Evolutionary conservation across 2,797 vertebrate genomes (phyloP), one percentile per base, ranked within the genome.

Genomic region (Enteromius anoplus): DNA sequence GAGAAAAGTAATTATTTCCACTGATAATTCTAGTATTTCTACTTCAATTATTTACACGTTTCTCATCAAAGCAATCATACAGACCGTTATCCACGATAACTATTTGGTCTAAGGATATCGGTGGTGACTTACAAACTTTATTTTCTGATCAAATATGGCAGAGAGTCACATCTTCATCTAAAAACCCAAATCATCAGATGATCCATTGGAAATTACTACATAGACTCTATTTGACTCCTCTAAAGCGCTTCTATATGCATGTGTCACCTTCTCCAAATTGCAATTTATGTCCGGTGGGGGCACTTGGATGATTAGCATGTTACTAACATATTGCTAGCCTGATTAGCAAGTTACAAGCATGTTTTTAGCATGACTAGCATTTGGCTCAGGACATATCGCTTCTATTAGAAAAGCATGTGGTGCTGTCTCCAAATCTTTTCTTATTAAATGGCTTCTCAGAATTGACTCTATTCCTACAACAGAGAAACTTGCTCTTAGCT

Each of bases 161-260:
- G 21, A 17, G 21, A 17, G 51, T 75, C 0, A 10, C 37, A 37
- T 45, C 5, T 21, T 40, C 51, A 11, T 83, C 49, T 19, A 58
- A 69, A 47, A 83, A 21, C 37, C 17, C 9, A 62, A 78, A 60
- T 65, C 47, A 78, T 47, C 64, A 78, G 37, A 58, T 83, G 8
- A 78, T 83, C 2, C 47, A 58, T 60, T 69, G 12, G n/a, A 78
- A 83, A 32, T 15, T 58, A 15, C 11, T 17, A 12, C 49, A 60
- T 12, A 78, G 75, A 29, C 58, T 60, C 10, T 58, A 60, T 15
- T 8, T 76, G 1, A n/a, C n/a, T n/a, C n/a, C n/a, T n/a, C n/a
- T n/a, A n/a, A n/a, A n/a, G n/a, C n/a, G n/a, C n/a, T n/a, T n/a
- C n/a, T n/a, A n/a, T n/a, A n/a, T n/a, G n/a, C n/a, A n/a, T n/a